Evolutionary conservation across 2,797 vertebrate genomes (phyloP), one percentile per base, ranked within the genome.

Genomic region (Leptodactylus fallax): DNA sequence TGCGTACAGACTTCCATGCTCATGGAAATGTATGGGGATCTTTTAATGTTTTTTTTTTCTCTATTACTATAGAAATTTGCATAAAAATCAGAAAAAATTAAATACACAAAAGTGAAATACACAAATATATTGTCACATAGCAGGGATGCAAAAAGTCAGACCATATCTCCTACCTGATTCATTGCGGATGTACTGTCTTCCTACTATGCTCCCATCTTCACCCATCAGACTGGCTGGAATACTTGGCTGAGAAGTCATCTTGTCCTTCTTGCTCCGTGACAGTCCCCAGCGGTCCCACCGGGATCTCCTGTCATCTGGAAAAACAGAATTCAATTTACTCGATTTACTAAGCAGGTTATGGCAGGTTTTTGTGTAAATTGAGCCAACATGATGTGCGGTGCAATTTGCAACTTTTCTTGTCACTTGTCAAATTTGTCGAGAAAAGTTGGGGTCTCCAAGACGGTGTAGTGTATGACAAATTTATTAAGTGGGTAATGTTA

Each of bases 231-330:
- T 96, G 79, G 95, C 92, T 16, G 98, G 96, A 91, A 99, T 96
- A 92, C 96, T 97, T 23, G 97, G 96, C 92, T 99, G 98, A 0
- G 97, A 99, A 1, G 95, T 92, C 0, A 94, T 96, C 92, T 98
- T 99, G 92, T 97, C 97, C 90, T 95, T 96, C 90, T 92, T 96
- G 58, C 95, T 93, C 89, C 97, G 94, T 0, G 96, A 96, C 90
- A 99, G 91, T 6, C 98, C 97, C 98, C 97, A 98, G 65, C 97
- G 95, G 90, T 98, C 97, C 97, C 98, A 99, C 86, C 97, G 96
- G 6, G 96, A 97, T 89, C 91, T 84, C 94, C 96, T 87, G 71
- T 91, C 88, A 83, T 89, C 88, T 89, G 79, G 25, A 81, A 65
- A 56, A 58, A 17, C 7, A 19, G 56, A 17, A 17, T 58, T 16